Base-by-base conservation (phyloP, 2,888 invertebrate genomes). In the Omphaloscelis lunosa region DNA sequence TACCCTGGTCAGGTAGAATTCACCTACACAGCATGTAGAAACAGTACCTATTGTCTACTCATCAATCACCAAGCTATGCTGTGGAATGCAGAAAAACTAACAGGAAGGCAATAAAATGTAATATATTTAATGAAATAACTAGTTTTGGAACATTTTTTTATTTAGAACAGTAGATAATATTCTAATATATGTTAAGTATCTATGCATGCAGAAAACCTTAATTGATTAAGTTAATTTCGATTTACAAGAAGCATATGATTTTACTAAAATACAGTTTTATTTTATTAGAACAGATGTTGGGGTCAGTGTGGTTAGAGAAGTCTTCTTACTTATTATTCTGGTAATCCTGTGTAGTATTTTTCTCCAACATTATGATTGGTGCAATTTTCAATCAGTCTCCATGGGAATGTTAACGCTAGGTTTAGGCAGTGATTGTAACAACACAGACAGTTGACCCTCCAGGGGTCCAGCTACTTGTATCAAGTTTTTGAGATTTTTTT, bases 401-500 rank as follows among this genome's bases (percentile, higher is more conserved):
- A 96, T 95, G 9, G 92, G 89, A 39, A 93, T 67, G 73, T 83
- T 89, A 1, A 92, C 65, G 48, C 87, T 92, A 41, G 92, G 93
- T 81, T 93, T 95, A 0, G 96, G 96, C 53, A 96, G 85, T n/a
- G 93, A 87, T 61, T 93, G 93, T 58, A 96, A 88, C 58, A 96
- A 84, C 3, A 88, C 92, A 75, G 92, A 91, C 8, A 96, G 82
- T 76, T 96, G 95, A 48, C 90, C 91, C 81, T 96, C 96, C 48
- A 96, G 79, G 6, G 95, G 95, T 15, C 96, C 96, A 11, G 95
- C 91, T 75, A 93, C 89, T 34, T 91, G 84, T 2, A 93, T 88
- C 72, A 96, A 90, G 72, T 91, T 92, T 63, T 91, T 94, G 78
- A 96, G 86, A 86, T 96, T 96, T 62, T 92, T 94, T 86, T 96